phyloP scores from a whole-genome alignment of 2,797 vertebrate species.

The Dendrocincla fuliginosa region DNA sequence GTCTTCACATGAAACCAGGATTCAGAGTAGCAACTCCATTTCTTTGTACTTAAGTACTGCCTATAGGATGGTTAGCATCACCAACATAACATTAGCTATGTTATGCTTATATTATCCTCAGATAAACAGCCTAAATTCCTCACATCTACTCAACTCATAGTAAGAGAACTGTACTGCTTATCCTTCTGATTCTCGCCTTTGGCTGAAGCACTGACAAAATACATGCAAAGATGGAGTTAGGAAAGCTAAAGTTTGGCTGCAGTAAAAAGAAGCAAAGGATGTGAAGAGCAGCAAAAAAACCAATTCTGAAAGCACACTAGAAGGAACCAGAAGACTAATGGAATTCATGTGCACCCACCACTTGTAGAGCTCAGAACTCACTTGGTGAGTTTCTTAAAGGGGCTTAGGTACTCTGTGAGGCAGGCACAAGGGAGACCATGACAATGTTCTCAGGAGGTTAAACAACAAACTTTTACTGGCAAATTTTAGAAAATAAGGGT shows the following conservation, averaged over 20 bases:
- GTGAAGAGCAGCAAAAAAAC: background rate
- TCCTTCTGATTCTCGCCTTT: background rate
- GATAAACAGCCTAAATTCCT: background rate
- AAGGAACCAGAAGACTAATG: background rate
- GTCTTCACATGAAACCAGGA: background rate
- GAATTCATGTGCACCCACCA: background rate
- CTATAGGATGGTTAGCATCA: background rate
- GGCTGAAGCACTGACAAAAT: background rate
- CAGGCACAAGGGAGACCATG: background rate
- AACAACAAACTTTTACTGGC: background rate
- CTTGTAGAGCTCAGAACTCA: background rate
- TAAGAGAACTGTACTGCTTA: background rate
- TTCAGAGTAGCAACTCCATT: background rate
- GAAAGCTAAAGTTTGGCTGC: background rate
- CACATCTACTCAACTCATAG: background rate
- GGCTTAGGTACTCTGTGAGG: background rate
- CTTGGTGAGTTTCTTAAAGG: background rate
- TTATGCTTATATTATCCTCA: background rate
- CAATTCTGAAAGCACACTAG: background rate
- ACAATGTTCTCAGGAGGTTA: background rate
- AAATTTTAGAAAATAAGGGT: background rate
- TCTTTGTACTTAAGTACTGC: background rate
- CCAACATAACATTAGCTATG: background rate
- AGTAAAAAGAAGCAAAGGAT: background rate
- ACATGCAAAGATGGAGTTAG: background rate